These are phyloP conservation scores for Aphaenogaster ashmeadi DNA, from an alignment of 1,140 invertebrate genomes.

Conservation along the genomic window DNA sequence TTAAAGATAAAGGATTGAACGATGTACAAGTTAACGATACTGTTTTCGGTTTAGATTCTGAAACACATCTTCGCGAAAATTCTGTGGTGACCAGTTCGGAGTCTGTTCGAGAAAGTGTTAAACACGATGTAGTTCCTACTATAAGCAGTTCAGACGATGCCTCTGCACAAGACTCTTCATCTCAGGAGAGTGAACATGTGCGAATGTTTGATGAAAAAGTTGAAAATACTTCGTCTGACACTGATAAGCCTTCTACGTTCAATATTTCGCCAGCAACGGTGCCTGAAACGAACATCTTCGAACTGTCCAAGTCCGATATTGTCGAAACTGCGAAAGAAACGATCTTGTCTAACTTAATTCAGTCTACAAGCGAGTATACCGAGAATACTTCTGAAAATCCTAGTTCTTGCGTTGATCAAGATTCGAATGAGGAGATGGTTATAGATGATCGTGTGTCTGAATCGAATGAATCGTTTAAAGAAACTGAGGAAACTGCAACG, in stretches of 20 bases:
- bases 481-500: constrained; percentile 33
- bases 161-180: constrained; percentile 35
- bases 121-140: constrained; percentile 69
- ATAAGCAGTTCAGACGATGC: constrained; percentile 70
- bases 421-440: constrained; percentile 76
- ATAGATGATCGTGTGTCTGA: constrained; percentile 75
- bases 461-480: constrained; percentile 68
- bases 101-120: constrained; percentile 51
- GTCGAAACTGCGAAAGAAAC: constrained; percentile 55
- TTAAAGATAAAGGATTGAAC: constrained; percentile 44
- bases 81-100: constrained; percentile 65
- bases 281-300: constrained; percentile 65
- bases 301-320: constrained; percentile 51
- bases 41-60: constrained; percentile 52
- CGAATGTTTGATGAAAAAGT: constrained; percentile 42
- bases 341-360: constrained; percentile 52
- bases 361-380: constrained; percentile 50
- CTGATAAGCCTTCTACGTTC: constrained; percentile 61
- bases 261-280: constrained; percentile 57
- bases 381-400: constrained; percentile 68
- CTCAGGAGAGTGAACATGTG: constrained; percentile 34
- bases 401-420: constrained; percentile 78
- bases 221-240: constrained; percentile 22
- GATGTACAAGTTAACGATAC: constrained; percentile 54
- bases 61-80: constrained; percentile 63